Conservation (phyloP, 1,140 invertebrate genomes). For the Bombus confusus region DNA sequence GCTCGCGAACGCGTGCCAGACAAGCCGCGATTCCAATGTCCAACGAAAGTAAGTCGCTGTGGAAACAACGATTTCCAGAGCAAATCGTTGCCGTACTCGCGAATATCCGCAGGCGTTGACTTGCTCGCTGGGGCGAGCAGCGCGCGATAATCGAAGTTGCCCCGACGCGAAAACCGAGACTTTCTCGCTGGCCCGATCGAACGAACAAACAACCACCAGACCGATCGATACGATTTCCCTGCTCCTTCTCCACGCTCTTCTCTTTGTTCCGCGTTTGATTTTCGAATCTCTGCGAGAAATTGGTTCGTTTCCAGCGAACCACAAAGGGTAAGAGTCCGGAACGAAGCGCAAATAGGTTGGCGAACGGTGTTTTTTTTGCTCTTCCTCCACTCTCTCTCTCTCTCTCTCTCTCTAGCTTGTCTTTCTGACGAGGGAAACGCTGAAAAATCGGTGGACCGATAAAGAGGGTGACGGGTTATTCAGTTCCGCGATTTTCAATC, state of each 20-base stretch:
- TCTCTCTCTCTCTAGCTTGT: background rate
- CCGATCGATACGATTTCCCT: background rate
- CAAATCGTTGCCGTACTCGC: too few species aligned
- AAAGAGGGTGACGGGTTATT: too few species aligned
- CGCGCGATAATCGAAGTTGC: background rate
- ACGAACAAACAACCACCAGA: background rate
- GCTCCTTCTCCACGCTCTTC: too few species aligned
- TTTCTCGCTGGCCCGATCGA: background rate
- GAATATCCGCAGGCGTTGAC: too few species aligned
- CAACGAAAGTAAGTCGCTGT: background rate
- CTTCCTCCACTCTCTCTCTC: fast-evolving
- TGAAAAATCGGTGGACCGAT: too few species aligned
- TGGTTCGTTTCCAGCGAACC: background rate
- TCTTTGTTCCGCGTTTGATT: background rate
- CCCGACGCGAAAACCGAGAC: background rate
- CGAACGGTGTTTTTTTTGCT: background rate
- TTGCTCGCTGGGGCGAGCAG: too few species aligned
- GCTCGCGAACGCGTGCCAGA: background rate
- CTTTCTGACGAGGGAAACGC: too few species aligned
- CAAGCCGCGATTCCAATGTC: background rate
- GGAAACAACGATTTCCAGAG: background rate
- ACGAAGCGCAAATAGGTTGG: background rate
- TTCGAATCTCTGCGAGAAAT: background rate
- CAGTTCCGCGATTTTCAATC: too few species aligned
- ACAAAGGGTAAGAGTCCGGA: background rate